phyloP scores from a whole-genome alignment of 2,797 vertebrate species.

The Chromobotia macracanthus region DNA sequence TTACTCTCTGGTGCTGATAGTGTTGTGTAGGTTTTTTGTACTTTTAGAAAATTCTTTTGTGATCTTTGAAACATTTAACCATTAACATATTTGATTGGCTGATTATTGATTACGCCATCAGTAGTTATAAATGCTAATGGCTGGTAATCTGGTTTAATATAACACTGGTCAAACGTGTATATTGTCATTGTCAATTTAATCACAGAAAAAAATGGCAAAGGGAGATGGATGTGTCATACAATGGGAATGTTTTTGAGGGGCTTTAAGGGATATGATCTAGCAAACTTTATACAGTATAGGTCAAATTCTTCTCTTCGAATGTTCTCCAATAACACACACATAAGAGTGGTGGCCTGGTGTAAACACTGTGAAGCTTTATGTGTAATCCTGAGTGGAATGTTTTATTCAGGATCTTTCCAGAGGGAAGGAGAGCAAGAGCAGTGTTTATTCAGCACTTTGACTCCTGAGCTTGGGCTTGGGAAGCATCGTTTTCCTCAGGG shows the following conservation, averaged over 20 bases:
- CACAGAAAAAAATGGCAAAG: slow-evolving; percentile 59
- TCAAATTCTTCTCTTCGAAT: slow-evolving; percentile 73
- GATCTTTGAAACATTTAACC: no score
- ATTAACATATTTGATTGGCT: no score
- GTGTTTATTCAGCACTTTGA: slow-evolving; percentile 73
- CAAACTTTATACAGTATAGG: slow-evolving; percentile 64
- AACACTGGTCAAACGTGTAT: no score
- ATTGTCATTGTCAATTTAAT: not conserved
- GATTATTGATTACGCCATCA: no score
- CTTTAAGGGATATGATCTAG: slow-evolving; percentile 36
- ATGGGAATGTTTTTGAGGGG: slow-evolving; percentile 73
- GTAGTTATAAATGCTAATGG: no score
- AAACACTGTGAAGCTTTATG: slow-evolving; percentile 53
- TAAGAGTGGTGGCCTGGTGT: slow-evolving; percentile 57
- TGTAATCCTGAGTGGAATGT: no score
- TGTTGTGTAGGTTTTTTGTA: no score
- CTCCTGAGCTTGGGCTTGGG: slow-evolving; percentile 64
- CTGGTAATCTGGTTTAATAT: no score
- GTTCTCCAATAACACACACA: no score
- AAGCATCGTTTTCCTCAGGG: slow-evolving; percentile 71
- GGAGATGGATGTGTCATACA: no score
- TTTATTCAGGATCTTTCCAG: slow-evolving; percentile 51
- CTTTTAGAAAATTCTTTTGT: no score
- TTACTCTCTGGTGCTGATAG: no score
- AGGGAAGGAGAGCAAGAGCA: slow-evolving; percentile 58